Evolutionary conservation across 2,888 invertebrate species (phyloP).

Genomic region (Romanomermis culicivorax): DNA sequence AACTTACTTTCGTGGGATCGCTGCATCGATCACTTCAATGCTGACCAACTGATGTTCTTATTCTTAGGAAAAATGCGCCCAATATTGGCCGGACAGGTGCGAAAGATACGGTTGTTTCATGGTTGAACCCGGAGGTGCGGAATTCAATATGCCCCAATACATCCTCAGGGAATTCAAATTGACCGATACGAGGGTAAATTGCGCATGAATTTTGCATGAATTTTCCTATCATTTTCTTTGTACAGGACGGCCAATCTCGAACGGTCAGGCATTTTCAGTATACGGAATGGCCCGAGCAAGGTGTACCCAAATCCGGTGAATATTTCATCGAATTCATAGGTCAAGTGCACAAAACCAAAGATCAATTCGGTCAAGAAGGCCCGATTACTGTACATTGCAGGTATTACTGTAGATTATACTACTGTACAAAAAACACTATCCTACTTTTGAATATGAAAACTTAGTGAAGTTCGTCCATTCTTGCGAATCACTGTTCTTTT

Average conservation of each 20-base stretch:
- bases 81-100: slow-evolving; percentile 97
- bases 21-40: too few species aligned
- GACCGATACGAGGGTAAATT: slow-evolving; percentile 59
- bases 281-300: slow-evolving; percentile 38
- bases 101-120: slow-evolving; percentile 92
- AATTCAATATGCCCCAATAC: slow-evolving; percentile 98
- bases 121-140: slow-evolving; percentile 94
- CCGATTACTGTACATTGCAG: slow-evolving; percentile 74
- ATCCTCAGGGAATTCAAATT: slow-evolving; percentile 92
- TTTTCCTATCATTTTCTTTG: slow-evolving; percentile 1
- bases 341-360: slow-evolving; percentile 94
- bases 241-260: slow-evolving; percentile 66
- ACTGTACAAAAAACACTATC: neutral
- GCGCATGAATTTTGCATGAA: neutral
- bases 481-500: neutral
- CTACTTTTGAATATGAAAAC: neutral
- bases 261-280: slow-evolving; percentile 76
- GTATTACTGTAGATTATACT: neutral
- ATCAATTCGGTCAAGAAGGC: slow-evolving; percentile 96
- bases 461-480: neutral
- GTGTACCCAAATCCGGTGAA: slow-evolving; percentile 90
- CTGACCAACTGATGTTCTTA: slow-evolving; percentile 8
- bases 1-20: too few species aligned
- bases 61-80: slow-evolving; percentile 83
- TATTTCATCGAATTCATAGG: slow-evolving; percentile 98